These are phyloP conservation scores for Sebastes paucispinis DNA, from an alignment of 2,797 vertebrate genomes.

Conservation along the genomic window DNA sequence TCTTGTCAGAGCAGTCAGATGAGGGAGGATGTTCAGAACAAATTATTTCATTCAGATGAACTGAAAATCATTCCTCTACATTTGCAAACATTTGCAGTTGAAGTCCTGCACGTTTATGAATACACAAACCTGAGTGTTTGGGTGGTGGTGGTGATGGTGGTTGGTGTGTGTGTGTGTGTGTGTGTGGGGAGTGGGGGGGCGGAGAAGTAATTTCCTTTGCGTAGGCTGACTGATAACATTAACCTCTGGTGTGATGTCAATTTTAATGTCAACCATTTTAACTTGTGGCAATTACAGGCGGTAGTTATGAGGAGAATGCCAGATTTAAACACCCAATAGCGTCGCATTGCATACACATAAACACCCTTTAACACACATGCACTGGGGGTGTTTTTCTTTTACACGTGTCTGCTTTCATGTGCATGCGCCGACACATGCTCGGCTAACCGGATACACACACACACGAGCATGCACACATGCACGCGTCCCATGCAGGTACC, in stretches of 20 bases:
- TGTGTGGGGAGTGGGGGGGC: no score
- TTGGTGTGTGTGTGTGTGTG: no score
- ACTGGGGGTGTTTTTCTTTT: neutral
- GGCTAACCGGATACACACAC: constrained; percentile 48
- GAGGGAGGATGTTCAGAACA: constrained; percentile 68
- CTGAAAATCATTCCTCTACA: constrained; percentile 59
- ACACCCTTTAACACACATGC: constrained; percentile 1
- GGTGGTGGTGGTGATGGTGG: neutral
- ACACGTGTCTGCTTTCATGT: constrained; percentile 26
- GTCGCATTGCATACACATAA: neutral
- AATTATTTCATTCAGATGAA: constrained; percentile 74
- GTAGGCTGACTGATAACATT: constrained; percentile 59
- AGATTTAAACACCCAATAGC: constrained; percentile 29
- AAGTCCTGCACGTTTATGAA: constrained; percentile 29
- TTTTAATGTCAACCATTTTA: constrained; percentile 65
- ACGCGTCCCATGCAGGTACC: constrained; percentile 59
- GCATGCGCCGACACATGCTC: constrained; percentile 50
- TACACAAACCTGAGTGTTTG: constrained; percentile 32
- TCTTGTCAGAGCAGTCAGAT: constrained; percentile 64
- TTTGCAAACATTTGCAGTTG: constrained; percentile 66
- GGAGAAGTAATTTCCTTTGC: constrained; percentile 40
- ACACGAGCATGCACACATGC: constrained; percentile 8
- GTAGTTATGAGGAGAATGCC: constrained; percentile 35
- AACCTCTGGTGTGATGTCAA: constrained; percentile 61
- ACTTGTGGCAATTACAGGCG: constrained; percentile 45